Evolutionary conservation across 2,797 vertebrate genomes (phyloP).

Genomic region (Artibeus jamaicensis): DNA sequence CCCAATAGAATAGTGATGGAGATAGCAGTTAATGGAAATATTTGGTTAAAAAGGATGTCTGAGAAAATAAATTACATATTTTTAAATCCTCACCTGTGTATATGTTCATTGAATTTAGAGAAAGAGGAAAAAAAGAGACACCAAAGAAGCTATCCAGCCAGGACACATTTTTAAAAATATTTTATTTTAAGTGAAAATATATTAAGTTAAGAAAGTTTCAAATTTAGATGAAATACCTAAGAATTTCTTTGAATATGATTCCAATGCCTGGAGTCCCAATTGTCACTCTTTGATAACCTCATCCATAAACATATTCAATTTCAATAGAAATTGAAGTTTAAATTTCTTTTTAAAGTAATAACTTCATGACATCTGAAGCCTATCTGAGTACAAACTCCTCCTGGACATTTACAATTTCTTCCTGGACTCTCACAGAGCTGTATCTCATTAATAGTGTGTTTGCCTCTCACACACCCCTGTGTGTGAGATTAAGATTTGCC

Average conservation of each 20-base stretch:
- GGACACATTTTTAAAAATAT: background rate
- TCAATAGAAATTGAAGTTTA: background rate
- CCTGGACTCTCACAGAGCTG: background rate
- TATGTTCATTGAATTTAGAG: background rate
- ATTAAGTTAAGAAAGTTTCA: background rate
- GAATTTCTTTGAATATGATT: background rate
- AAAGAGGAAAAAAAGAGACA: background rate
- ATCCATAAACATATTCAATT: background rate
- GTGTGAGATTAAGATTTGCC: background rate
- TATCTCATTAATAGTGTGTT: background rate
- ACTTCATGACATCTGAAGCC: background rate
- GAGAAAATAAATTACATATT: background rate
- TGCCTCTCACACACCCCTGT: too few relatives aligned
- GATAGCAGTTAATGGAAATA: background rate
- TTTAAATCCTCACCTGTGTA: background rate
- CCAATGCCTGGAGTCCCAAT: background rate
- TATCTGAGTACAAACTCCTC: background rate
- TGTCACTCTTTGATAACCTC: background rate
- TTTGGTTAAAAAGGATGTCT: background rate
- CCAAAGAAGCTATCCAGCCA: background rate
- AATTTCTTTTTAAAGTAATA: background rate
- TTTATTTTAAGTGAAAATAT: constrained; percentile 7
- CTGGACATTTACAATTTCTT: background rate
- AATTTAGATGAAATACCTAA: background rate
- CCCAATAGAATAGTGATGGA: background rate